phyloP scores from a whole-genome alignment of 2,888 invertebrate species.

The Tillus elongatus region DNA sequence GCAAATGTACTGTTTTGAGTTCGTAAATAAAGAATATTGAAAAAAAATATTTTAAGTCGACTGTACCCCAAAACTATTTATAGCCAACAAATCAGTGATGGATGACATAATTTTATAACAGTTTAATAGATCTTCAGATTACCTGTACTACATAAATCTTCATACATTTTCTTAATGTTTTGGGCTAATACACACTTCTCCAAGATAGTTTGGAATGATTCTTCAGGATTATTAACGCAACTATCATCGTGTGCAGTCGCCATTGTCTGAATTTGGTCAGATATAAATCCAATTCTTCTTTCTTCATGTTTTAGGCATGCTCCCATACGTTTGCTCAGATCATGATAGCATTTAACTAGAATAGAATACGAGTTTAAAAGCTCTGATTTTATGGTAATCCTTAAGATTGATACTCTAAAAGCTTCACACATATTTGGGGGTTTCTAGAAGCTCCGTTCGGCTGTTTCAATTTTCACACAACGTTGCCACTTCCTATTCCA shows the following conservation, averaged over 20 bases:
- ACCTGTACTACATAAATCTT: conserved; percentile 61
- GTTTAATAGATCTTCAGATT: conserved; percentile 9
- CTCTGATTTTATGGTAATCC: too few species aligned
- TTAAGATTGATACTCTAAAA: too few species aligned
- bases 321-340: conserved; percentile 81
- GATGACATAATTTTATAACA: conserved; percentile 2
- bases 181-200: conserved; percentile 74
- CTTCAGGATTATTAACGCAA: conserved; percentile 39
- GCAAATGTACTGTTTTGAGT: too few species aligned
- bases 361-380: too few species aligned
- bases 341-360: conserved; percentile 84
- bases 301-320: conserved; percentile 87
- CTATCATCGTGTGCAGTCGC: conserved; percentile 54
- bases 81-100: too few species aligned
- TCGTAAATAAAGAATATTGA: too few species aligned
- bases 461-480: too few species aligned
- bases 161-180: conserved; percentile 73
- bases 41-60: too few species aligned
- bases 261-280: conserved; percentile 84
- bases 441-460: too few species aligned
- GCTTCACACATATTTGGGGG: too few species aligned
- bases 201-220: conserved; percentile 72
- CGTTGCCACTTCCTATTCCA: too few species aligned
- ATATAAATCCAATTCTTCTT: conserved; percentile 77
- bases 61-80: too few species aligned